Evolutionary conservation across 1,140 invertebrate species (phyloP), one percentile per base, ranked within the genome.

Genomic region (Bombus turneri): DNA sequence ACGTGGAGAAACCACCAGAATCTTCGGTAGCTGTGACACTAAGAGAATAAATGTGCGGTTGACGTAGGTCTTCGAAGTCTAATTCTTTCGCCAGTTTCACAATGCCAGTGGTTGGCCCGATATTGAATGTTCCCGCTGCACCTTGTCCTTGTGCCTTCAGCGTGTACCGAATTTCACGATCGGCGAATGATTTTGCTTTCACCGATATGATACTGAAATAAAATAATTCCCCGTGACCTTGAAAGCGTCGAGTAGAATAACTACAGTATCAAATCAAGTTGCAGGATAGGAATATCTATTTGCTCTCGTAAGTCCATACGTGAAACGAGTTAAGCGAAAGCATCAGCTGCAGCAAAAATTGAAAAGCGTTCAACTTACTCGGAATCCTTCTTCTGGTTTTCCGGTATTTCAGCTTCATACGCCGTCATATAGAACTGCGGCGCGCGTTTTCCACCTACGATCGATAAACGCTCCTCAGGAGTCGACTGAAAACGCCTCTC

Each of bases 381-480:
- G 39, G 98, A 98, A 94, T 99, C 98, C 95, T 99, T 99, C 94
- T 98, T 98, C 95, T 99, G 98, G 94, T 99, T 99, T 95, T 99
- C 98, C 2, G 98, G 98, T 91, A 99, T 99, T 95, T 98, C 98
- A 0, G 98, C 98, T 92, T 98, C 98, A 93, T 99, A 99, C 89
- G 97, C 97, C 8, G 97, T 97, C 96, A 99, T 97, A 92, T 99
- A 99, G 95, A 99, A 99, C 93, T 99, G 98, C 0, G 98, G 98
- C 1, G 98, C 98, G 31, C 98, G 96, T 94, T 99, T 99, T 71
- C 98, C 98, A 37, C 98, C 98, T 34, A 99, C 98, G 92, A 99
- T 99, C 34, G 98, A 98, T 13, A 99, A 95, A 2, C 98, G 96
- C 92, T 99, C 98, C 93, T 99, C 98, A 10, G 97, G 97, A 37